Evolutionary conservation across 2,888 invertebrate species (phyloP).

Genomic region (Stomorhina lunata): DNA sequence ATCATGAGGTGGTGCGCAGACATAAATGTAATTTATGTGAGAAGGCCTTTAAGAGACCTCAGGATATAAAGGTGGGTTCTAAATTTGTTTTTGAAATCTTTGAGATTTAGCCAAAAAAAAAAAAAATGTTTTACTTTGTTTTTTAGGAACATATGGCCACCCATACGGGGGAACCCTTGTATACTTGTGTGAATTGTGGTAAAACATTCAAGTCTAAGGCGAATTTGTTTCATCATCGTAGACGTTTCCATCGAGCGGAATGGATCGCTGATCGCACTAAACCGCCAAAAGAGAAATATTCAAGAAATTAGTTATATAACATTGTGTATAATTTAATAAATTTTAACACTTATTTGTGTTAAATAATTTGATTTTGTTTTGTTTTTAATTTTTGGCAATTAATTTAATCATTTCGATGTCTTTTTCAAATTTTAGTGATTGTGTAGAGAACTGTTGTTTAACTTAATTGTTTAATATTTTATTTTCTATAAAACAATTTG

Average conservation of each 20-base stretch:
- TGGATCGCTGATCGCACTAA: conserved; percentile 73
- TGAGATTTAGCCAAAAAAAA: background rate
- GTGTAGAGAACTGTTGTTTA: no score
- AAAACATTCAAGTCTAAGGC: conserved; percentile 76
- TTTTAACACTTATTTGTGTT: background rate
- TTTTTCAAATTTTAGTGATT: no score
- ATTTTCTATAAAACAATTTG: no score
- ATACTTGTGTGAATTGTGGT: conserved; percentile 75
- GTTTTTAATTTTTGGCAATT: no score
- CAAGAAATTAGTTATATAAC: conserved; percentile 32
- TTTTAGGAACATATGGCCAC: conserved; percentile 77
- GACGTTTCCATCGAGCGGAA: conserved; percentile 75
- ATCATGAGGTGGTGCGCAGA: conserved; percentile 73
- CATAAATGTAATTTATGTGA: conserved; percentile 77
- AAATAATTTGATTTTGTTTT: background rate
- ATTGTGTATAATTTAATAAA: conserved; percentile 1
- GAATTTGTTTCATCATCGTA: conserved; percentile 76
- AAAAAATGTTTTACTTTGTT: no score
- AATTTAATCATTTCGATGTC: no score
- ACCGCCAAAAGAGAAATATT: conserved; percentile 55
- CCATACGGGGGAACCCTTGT: conserved; percentile 75
- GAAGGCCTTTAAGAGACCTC: conserved; percentile 76
- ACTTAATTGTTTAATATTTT: no score
- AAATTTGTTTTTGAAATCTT: background rate
- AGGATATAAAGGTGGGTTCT: conserved; percentile 55